These are phyloP conservation scores for Sipha flava DNA, from an alignment of 1,140 invertebrate genomes.

Conservation along the genomic window DNA sequence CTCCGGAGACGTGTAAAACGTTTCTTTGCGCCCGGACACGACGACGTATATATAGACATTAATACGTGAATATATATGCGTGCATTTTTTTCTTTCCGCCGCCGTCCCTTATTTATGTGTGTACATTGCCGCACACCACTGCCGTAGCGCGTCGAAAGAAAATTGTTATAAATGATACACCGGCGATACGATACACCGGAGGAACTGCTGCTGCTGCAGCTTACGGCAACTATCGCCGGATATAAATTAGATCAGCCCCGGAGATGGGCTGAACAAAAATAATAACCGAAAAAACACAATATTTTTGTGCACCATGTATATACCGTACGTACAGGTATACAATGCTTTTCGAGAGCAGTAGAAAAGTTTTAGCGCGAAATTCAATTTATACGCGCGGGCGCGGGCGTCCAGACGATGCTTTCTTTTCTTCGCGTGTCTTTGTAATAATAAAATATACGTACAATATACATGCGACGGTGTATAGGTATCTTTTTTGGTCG, in stretches of 20 bases:
- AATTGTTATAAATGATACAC: slow-evolving; percentile 32
- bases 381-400: background rate
- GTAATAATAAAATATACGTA: background rate
- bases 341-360: too few species aligned
- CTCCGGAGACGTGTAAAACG: slow-evolving; percentile 32
- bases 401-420: background rate
- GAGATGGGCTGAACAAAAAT: slow-evolving; percentile 9
- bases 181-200: slow-evolving; percentile 8
- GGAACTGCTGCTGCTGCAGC: background rate
- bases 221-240: background rate
- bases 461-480: too few species aligned
- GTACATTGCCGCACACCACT: too few species aligned
- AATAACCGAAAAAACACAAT: background rate
- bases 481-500: too few species aligned
- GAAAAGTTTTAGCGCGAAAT: slow-evolving; percentile 7
- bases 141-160: slow-evolving; percentile 9
- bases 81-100: background rate
- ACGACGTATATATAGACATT: background rate
- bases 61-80: background rate
- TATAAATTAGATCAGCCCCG: slow-evolving; percentile 24
- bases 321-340: too few species aligned
- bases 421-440: background rate
- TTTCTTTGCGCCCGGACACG: slow-evolving; percentile 24
- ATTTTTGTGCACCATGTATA: too few species aligned
- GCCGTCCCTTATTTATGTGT: background rate